phyloP scores from a whole-genome alignment of 1,140 invertebrate species.

The Helicorthomorpha holstii region DNA sequence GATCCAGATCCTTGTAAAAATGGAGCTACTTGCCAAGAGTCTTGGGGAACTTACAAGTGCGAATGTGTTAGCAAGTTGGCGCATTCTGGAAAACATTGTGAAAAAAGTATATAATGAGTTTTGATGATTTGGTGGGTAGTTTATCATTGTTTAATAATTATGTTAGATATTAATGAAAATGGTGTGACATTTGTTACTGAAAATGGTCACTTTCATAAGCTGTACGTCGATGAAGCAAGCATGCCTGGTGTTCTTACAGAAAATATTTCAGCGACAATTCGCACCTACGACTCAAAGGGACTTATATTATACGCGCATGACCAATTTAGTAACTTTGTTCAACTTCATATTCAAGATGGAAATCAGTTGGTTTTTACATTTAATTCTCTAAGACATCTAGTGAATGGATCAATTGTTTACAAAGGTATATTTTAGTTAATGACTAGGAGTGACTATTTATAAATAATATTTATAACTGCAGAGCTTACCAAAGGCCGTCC shows the following conservation, averaged over 20 bases:
- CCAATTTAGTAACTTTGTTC: conserved; percentile 83
- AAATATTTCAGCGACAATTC: conserved; percentile 64
- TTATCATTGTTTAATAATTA: conserved; percentile 9
- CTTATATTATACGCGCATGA: conserved; percentile 80
- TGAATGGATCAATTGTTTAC: conserved; percentile 55
- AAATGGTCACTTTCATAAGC: conserved; percentile 57
- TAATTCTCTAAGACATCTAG: conserved; percentile 59
- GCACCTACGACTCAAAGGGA: conserved; percentile 65
- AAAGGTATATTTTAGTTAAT: conserved; percentile 24
- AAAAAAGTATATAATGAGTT: conserved; percentile 50
- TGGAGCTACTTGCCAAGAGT: conserved; percentile 70
- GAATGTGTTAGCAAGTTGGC: conserved; percentile 79
- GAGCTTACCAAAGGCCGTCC: conserved; percentile 59
- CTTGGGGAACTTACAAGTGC: conserved; percentile 81
- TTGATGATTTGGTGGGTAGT: background rate
- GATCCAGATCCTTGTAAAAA: conserved; percentile 85
- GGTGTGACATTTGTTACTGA: conserved; percentile 70
- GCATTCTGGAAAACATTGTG: conserved; percentile 70
- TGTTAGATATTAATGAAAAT: conserved; percentile 73
- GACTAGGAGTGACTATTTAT: conserved; percentile 2
- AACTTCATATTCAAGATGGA: conserved; percentile 62
- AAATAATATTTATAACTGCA: conserved; percentile 14
- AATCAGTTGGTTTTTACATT: conserved; percentile 60
- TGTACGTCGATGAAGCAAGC: conserved; percentile 41
- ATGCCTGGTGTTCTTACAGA: conserved; percentile 49